Conservation (phyloP, 2,888 invertebrate species). For the Busseola fusca region DNA sequence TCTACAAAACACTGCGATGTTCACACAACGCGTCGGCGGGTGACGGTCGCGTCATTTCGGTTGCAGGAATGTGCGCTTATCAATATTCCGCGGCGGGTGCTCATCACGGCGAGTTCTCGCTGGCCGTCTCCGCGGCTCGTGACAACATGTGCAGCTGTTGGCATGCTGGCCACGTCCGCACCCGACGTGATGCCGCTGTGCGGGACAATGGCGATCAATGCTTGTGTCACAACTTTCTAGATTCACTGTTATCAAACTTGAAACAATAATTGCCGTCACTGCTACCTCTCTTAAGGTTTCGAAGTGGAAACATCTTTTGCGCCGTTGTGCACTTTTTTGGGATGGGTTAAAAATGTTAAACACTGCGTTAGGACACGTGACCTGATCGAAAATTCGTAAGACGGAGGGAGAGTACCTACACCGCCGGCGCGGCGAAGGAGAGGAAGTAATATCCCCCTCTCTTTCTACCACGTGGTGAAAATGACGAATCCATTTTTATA, state of each 20-base stretch:
- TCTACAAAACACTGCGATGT: not conserved
- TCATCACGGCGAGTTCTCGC: slow-evolving; percentile 50
- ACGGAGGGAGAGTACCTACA: too few relatives aligned
- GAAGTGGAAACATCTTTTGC: too few relatives aligned
- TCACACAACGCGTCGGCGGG: slow-evolving; percentile 2
- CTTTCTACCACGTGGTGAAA: too few relatives aligned
- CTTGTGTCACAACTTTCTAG: slow-evolving; percentile 14
- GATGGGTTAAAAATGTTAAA: too few relatives aligned
- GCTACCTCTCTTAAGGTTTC: too few relatives aligned
- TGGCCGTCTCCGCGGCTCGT: slow-evolving; percentile 27
- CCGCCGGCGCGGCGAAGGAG: too few relatives aligned
- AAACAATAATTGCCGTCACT: not conserved
- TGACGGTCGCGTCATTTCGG: slow-evolving; percentile 3
- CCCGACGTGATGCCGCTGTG: slow-evolving; percentile 1
- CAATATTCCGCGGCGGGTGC: slow-evolving; percentile 53
- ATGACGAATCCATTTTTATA: too few relatives aligned
- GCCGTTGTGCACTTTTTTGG: too few relatives aligned
- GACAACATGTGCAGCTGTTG: slow-evolving; percentile 39
- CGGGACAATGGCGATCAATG: slow-evolving; percentile 3
- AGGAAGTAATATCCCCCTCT: too few relatives aligned
- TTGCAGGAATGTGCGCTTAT: slow-evolving; percentile 49
- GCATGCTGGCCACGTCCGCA: slow-evolving; percentile 40
- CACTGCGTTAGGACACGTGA: too few relatives aligned
- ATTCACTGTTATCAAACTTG: not conserved
- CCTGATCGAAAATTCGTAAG: too few relatives aligned